phyloP scores from a whole-genome alignment of 2,797 vertebrate genomes.

The Xiphorhynchus erythropygius region DNA sequence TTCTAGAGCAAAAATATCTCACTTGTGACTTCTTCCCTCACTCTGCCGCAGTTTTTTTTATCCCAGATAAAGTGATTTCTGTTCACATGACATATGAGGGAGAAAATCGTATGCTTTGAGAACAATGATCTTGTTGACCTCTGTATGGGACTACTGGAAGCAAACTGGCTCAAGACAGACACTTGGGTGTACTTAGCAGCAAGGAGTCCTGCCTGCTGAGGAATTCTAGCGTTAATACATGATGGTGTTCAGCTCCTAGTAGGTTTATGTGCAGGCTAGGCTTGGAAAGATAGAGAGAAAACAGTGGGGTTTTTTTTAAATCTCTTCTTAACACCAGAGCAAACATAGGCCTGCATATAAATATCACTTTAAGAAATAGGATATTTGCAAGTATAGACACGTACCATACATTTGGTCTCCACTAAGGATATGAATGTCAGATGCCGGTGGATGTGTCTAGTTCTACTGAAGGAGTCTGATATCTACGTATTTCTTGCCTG shows the following conservation, averaged over 20 bases:
- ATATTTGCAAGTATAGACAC: not conserved
- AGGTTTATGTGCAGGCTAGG: not conserved
- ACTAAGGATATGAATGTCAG: not conserved
- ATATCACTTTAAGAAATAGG: not conserved
- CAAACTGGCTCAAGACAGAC: not conserved
- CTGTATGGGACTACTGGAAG: not conserved
- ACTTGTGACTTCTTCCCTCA: not conserved
- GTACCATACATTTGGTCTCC: not conserved
- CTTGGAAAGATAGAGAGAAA: not conserved
- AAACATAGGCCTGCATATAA: not conserved
- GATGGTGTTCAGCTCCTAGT: not conserved
- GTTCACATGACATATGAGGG: fast-evolving
- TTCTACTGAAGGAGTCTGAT: not conserved
- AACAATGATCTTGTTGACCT: not conserved
- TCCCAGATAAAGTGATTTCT: not conserved
- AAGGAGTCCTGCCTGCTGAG: not conserved
- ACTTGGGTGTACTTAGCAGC: fast-evolving
- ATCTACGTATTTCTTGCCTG: not conserved
- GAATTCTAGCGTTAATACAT: not conserved
- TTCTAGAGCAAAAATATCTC: not conserved
- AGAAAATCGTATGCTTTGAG: not conserved
- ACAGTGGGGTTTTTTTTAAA: not conserved
- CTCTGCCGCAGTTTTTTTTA: not conserved
- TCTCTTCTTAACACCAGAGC: not conserved
- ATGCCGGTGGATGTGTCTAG: not conserved